Evolutionary conservation across 1,140 invertebrate genomes (phyloP).

Genomic region (Brachionus paranguensis): DNA sequence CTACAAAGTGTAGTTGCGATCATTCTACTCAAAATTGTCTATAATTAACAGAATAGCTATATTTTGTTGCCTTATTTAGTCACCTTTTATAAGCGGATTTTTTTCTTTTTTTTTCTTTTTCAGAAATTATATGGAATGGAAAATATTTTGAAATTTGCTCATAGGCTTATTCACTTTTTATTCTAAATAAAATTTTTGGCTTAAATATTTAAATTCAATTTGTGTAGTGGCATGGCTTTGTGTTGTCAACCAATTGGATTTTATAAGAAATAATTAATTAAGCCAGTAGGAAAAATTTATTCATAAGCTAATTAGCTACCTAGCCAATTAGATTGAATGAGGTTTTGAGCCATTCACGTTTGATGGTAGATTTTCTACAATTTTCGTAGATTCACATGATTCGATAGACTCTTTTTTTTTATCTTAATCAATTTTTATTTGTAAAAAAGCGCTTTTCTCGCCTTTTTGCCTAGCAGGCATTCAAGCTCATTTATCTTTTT

Average conservation of each 20-base stretch:
- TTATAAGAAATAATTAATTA: background rate
- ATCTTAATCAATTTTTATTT: background rate
- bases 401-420: background rate
- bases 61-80: background rate
- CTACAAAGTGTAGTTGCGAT: conserved; percentile 6
- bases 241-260: background rate
- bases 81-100: background rate
- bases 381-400: background rate
- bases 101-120: background rate
- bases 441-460: background rate
- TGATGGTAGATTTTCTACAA: background rate
- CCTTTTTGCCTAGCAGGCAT: background rate
- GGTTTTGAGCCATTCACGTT: background rate
- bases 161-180: conserved; percentile 29
- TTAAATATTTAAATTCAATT: conserved; percentile 10
- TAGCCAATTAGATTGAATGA: background rate
- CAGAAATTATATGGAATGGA: background rate
- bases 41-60: conserved; percentile 7
- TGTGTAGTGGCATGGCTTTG: background rate
- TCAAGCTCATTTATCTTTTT: conserved; percentile 27
- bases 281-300: background rate
- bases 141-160: background rate
- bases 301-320: background rate
- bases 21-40: background rate
- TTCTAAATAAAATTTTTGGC: background rate